A percentile compares a stretch with the other conserved stretches of the same genome.
Conservation (phyloP, 2,113 vertebrate species). For the Arothron firmamentum region DNA sequence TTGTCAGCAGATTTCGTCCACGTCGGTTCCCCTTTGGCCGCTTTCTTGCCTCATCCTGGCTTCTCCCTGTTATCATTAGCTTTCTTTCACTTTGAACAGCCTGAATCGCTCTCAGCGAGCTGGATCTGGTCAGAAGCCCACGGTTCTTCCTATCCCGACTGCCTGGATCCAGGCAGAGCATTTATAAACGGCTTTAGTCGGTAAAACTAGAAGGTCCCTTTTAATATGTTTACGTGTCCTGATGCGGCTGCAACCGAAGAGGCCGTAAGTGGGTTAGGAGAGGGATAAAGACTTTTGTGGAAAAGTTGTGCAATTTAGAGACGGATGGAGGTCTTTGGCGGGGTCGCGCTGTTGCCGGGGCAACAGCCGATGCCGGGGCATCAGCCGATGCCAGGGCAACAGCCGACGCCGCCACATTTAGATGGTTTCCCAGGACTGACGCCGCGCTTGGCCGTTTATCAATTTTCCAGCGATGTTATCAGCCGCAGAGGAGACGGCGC, state of each 20-base stretch:
- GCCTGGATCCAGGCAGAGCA: no score
- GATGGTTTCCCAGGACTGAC: background rate
- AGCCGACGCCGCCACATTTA: no score
- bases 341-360: no score
- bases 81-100: slow-evolving; percentile 30
- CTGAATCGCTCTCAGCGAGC: no score
- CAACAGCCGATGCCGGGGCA: no score
- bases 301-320: slow-evolving; percentile 5
- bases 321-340: background rate
- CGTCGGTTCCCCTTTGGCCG: slow-evolving; percentile 48
- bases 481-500: background rate
- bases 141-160: no score
- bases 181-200: background rate
- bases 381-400: no score
- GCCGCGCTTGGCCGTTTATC: background rate
- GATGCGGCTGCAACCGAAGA: background rate
- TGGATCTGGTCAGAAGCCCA: no score
- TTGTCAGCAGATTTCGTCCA: slow-evolving; percentile 40
- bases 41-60: slow-evolving; percentile 47
- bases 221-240: background rate
- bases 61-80: slow-evolving; percentile 27
- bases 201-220: slow-evolving; percentile 1
- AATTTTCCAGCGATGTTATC: background rate
- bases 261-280: background rate
- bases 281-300: background rate